phyloP scores from a whole-genome alignment of 2,797 vertebrate genomes.

The Sebastes taczanowskii region DNA sequence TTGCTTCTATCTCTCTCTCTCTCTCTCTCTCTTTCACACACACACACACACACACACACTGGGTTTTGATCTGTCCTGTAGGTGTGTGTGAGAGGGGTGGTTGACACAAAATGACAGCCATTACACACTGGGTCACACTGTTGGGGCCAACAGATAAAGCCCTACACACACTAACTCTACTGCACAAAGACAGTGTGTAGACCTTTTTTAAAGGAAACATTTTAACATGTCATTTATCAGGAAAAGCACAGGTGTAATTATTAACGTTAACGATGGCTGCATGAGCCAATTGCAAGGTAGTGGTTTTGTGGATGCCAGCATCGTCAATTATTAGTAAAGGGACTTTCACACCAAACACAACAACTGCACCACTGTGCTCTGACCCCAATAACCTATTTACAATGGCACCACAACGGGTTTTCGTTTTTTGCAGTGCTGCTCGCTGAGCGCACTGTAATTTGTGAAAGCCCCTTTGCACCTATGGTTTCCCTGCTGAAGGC shows the following conservation, averaged over 20 bases:
- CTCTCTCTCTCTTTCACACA: background rate
- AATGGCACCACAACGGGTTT: too few species aligned
- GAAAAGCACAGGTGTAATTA: rapidly evolving
- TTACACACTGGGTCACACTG: constrained; percentile 13
- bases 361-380: too few species aligned
- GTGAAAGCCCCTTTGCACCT: background rate
- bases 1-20: background rate
- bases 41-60: background rate
- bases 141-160: constrained; percentile 20
- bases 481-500: background rate
- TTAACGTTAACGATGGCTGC: background rate
- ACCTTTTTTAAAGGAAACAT: background rate
- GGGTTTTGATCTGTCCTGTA: constrained; percentile 4
- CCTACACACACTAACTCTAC: background rate
- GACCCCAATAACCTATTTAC: too few species aligned
- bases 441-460: rapidly evolving
- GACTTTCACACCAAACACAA: too few species aligned
- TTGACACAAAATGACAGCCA: constrained; percentile 15
- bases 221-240: background rate
- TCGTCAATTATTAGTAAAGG: background rate
- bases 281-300: background rate
- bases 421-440: too few species aligned
- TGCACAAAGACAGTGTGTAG: background rate
- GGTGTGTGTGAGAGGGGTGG: background rate
- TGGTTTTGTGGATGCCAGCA: background rate